phyloP scores from a whole-genome alignment of 2,888 invertebrate genomes.

The Hipparchia semele region DNA sequence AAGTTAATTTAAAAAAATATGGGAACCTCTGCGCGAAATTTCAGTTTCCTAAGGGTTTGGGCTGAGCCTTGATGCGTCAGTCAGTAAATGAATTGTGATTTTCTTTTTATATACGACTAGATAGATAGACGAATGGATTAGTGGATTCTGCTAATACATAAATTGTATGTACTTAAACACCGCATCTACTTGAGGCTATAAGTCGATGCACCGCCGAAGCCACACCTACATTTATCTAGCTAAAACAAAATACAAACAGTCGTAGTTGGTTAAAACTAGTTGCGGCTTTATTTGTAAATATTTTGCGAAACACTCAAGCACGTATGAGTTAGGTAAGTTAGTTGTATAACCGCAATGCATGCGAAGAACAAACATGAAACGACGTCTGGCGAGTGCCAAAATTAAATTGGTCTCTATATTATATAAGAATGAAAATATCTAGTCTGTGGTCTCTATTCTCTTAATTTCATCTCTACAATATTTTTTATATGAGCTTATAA shows the following conservation, averaged over 20 bases:
- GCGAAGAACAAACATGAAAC: neutral
- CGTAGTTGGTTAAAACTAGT: neutral
- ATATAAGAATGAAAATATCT: conserved; percentile 1
- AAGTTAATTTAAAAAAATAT: no score
- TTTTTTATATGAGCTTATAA: neutral
- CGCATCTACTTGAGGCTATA: neutral
- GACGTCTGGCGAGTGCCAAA: neutral
- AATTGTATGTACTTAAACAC: no score
- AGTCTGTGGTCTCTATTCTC: neutral
- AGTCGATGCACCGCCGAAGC: conserved; percentile 6
- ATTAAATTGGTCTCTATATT: neutral
- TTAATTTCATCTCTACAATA: neutral
- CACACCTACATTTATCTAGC: neutral
- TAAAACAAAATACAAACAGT: conserved; percentile 8
- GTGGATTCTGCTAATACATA: no score
- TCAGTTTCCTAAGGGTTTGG: no score
- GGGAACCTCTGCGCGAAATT: no score
- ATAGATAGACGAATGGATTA: no score
- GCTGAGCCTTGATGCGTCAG: no score
- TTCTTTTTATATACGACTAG: no score
- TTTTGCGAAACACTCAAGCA: conserved; percentile 17
- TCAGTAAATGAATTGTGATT: no score
- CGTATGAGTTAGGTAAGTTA: conserved; percentile 6
- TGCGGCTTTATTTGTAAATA: conserved; percentile 12
- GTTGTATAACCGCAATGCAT: conserved; percentile 7